Evolutionary conservation across 2,113 vertebrate species (phyloP), one percentile per base, ranked within the genome.

Genomic region (Tychaedon coryphoeus): DNA sequence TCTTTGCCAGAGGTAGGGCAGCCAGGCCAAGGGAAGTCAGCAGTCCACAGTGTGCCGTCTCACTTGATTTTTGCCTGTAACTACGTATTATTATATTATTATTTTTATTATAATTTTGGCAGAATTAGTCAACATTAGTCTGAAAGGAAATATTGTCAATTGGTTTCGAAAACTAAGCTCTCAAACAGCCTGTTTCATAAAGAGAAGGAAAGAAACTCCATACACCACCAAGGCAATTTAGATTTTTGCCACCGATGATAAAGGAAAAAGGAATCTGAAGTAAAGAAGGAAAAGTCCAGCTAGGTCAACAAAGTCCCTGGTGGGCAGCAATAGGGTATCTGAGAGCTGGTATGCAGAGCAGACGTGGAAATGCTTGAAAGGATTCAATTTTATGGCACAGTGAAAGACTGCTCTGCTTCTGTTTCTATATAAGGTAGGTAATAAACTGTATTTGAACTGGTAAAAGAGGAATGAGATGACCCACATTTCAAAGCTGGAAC

Each of bases 401-500:
- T 45, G 31, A 69, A 96, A 94, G 71, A 88, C 16, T 69, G 64
- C 3, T 8, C 40, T 51, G 23, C 38, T 81, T 83, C 64, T 76
- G 29, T 86, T 91, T 84, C 85, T 96, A 61, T 70, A 56, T 74
- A 84, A 88, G 91, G 75, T 64, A 77, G 86, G 64, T 66, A 96
- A 92, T 95, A 96, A 97, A 92, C 88, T 86, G 58, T 73, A 88
- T 90, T 77, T 92, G 94, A 96, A 93, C 88, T 62, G 61, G 61
- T 51, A 76, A 73, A 93, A 89, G 78, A 91, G 54, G 50, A 86
- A 34, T 66, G 86, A 91, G 87, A 94, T 79, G 90, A 93, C 94
- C 95, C 91, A 96, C n/a, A 93, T 95, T 93, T 97, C 89, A 93
- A 96, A 93, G 91, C 73, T 78, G 60, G 80, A 95, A 90, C 53